Evolutionary conservation across 1,140 invertebrate genomes (phyloP).

Genomic region (Drosophila pandora): DNA sequence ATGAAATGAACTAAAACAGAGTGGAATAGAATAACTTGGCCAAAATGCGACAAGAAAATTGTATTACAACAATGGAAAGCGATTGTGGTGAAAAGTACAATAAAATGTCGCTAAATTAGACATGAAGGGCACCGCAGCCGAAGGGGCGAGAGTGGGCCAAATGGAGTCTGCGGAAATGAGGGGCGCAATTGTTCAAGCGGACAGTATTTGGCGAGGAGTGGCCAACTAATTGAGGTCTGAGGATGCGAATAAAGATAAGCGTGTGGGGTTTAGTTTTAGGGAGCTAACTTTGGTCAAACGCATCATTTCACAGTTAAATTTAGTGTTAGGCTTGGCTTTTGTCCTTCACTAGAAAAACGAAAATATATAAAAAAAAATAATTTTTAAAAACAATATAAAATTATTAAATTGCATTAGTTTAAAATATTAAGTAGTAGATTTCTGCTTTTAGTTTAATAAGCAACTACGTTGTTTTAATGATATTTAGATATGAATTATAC

Average conservation of each 20-base stretch:
- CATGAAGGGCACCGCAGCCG: slow-evolving; percentile 71
- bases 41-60: slow-evolving; percentile 80
- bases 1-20: slow-evolving; percentile 44
- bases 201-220: slow-evolving; percentile 16
- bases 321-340: not conserved
- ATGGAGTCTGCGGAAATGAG: slow-evolving; percentile 26
- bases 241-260: slow-evolving; percentile 13
- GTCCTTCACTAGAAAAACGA: no score
- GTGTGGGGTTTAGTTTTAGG: not conserved
- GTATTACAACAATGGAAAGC: slow-evolving; percentile 80
- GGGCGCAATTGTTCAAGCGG: slow-evolving; percentile 10
- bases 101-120: slow-evolving; percentile 82
- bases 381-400: not conserved
- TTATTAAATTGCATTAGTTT: not conserved
- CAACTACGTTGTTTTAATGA: no score
- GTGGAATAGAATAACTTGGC: slow-evolving; percentile 71
- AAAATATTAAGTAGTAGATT: no score
- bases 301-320: not conserved
- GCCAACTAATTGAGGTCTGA: slow-evolving; percentile 33
- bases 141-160: slow-evolving; percentile 16
- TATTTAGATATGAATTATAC: no score
- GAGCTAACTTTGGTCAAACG: not conserved
- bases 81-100: slow-evolving; percentile 80
- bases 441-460: no score
- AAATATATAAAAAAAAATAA: no score